Evolutionary conservation across 2,797 vertebrate genomes (phyloP).

Genomic region (Microhierax caerulescens): DNA sequence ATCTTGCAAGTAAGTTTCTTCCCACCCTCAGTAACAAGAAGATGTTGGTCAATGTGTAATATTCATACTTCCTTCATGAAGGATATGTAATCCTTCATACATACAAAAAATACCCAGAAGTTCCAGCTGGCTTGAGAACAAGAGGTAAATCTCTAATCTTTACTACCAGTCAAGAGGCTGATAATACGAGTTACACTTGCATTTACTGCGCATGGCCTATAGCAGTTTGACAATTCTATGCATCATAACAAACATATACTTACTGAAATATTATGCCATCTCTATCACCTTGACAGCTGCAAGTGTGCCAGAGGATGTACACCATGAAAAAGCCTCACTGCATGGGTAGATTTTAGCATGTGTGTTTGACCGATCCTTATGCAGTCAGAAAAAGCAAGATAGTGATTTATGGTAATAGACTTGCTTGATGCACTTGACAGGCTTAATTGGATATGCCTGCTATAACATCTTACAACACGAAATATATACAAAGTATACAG

Average conservation of each 20-base stretch:
- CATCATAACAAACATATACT: not conserved
- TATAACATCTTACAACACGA: not conserved
- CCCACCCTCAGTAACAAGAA: not conserved
- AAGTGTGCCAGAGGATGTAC: not conserved
- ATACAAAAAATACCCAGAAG: not conserved
- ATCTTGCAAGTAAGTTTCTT: not conserved
- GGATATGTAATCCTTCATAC: too few relatives aligned
- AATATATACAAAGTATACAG: not conserved
- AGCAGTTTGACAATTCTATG: not conserved
- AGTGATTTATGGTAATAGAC: not conserved
- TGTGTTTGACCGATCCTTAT: not conserved
- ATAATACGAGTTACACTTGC: not conserved
- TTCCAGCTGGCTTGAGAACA: not conserved
- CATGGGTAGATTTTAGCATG: not conserved
- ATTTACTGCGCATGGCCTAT: not conserved
- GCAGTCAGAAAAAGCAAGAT: not conserved
- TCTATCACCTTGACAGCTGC: not conserved
- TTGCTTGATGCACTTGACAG: not conserved
- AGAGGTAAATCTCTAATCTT: not conserved
- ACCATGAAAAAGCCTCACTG: not conserved
- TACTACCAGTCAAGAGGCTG: not conserved
- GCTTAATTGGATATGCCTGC: not conserved
- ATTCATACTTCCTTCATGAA: too few relatives aligned
- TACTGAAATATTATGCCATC: not conserved
- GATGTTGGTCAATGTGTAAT: not conserved